These are phyloP conservation scores for Uropsilus gracilis DNA, from an alignment of 2,113 vertebrate genomes.

Conservation along the genomic window DNA sequence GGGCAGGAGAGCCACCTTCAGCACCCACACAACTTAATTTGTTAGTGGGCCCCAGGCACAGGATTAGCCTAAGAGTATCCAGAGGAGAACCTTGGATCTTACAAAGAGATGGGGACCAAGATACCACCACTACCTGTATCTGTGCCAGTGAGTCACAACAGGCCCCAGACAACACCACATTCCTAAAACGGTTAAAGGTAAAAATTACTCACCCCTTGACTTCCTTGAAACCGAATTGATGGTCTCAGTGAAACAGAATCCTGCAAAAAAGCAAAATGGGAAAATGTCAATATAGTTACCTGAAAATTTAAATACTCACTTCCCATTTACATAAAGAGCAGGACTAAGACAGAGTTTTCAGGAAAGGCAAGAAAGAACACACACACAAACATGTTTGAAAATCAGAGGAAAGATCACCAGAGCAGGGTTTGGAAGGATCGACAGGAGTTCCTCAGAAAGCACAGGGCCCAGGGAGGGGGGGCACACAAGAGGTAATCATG, in stretches of 20 bases:
- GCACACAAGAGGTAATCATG: not conserved
- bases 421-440: not conserved
- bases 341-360: not conserved
- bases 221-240: constrained; percentile 96
- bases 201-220: constrained; percentile 94
- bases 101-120: not conserved
- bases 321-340: not conserved
- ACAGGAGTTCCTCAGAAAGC: not conserved
- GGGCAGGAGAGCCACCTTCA: not conserved
- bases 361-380: not conserved
- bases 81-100: not conserved
- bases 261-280: constrained; percentile 79
- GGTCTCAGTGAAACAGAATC: constrained; percentile 89
- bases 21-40: not conserved
- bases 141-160: not conserved
- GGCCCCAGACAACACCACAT: not conserved
- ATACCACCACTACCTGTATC: not conserved
- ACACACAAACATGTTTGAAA: not conserved
- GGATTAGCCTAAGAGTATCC: not conserved
- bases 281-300: not conserved
- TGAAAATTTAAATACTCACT: not conserved
- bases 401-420: not conserved
- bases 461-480: not conserved
- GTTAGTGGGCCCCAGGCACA: not conserved
- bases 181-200: not conserved